Evolutionary conservation across 2,797 vertebrate genomes (phyloP).

Genomic region (Urocyon cinereoargenteus): DNA sequence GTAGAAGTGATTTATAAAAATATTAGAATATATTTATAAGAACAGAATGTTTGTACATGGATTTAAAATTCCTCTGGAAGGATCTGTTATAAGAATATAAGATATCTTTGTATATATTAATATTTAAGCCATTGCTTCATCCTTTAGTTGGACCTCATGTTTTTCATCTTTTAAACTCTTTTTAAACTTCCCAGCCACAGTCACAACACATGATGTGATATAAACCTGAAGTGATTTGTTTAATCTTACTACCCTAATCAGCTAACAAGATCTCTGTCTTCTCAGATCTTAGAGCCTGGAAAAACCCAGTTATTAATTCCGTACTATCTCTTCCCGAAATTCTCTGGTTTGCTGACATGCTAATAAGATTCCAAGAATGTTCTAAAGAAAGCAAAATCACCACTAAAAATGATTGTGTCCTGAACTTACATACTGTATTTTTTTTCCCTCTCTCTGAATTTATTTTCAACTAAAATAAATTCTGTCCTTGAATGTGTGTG

Average conservation of each 20-base stretch:
- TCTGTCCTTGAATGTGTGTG: constrained; percentile 56
- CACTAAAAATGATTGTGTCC: constrained; percentile 13
- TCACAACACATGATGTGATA: background rate
- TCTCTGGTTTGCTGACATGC: constrained; percentile 63
- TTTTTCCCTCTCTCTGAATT: background rate
- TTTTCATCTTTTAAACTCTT: constrained; percentile 65
- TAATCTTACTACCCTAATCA: constrained; percentile 52
- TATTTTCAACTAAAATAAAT: constrained; percentile 73
- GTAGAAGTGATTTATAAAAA: constrained; percentile 42
- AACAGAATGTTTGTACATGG: constrained; percentile 42
- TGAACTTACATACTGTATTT: constrained; percentile 14
- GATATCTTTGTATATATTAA: constrained; percentile 50
- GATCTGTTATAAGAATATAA: constrained; percentile 38
- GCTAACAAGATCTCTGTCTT: constrained; percentile 46
- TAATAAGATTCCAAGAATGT: constrained; percentile 71
- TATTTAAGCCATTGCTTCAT: constrained; percentile 62
- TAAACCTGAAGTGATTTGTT: constrained; percentile 58
- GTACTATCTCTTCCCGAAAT: constrained; percentile 34
- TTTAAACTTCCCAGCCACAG: constrained; percentile 64
- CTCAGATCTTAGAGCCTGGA: constrained; percentile 28
- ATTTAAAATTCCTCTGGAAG: constrained; percentile 66
- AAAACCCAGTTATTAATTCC: constrained; percentile 66
- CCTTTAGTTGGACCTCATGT: constrained; percentile 25
- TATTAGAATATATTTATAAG: constrained; percentile 40
- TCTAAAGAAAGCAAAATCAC: constrained; percentile 62